These are phyloP conservation scores for Saturnia japonica DNA, from an alignment of 2,888 invertebrate species.

Conservation along the genomic window DNA sequence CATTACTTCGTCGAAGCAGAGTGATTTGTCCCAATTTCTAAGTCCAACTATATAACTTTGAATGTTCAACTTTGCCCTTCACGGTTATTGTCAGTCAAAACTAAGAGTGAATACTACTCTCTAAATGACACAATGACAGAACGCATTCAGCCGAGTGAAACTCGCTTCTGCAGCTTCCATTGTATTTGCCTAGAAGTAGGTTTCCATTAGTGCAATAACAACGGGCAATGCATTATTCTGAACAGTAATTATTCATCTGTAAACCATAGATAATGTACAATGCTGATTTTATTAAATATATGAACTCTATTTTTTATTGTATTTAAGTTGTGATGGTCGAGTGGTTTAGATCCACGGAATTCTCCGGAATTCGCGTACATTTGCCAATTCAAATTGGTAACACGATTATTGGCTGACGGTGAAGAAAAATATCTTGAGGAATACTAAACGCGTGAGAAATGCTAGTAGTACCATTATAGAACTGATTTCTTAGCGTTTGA, in stretches of 20 bases:
- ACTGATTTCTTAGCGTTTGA: too few relatives aligned
- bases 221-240: background rate
- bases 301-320: background rate
- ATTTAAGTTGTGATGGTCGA: too few relatives aligned
- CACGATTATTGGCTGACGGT: too few relatives aligned
- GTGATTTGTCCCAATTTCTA: background rate
- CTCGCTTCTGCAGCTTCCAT: background rate
- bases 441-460: too few relatives aligned
- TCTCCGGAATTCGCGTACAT: too few relatives aligned
- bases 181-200: background rate
- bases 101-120: background rate
- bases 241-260: background rate
- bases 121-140: background rate
- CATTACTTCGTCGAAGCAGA: too few relatives aligned
- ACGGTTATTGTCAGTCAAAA: background rate
- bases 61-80: background rate
- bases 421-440: too few relatives aligned
- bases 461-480: too few relatives aligned
- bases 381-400: too few relatives aligned
- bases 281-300: background rate
- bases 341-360: too few relatives aligned
- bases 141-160: constrained; percentile 7
- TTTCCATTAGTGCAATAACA: background rate
- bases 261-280: background rate
- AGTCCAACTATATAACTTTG: background rate